Percentiles rank a stretch among this genome's conserved stretches.
Evolutionary conservation across 1,140 invertebrate genomes (phyloP).

Genomic region (Telenomus remus): DNA sequence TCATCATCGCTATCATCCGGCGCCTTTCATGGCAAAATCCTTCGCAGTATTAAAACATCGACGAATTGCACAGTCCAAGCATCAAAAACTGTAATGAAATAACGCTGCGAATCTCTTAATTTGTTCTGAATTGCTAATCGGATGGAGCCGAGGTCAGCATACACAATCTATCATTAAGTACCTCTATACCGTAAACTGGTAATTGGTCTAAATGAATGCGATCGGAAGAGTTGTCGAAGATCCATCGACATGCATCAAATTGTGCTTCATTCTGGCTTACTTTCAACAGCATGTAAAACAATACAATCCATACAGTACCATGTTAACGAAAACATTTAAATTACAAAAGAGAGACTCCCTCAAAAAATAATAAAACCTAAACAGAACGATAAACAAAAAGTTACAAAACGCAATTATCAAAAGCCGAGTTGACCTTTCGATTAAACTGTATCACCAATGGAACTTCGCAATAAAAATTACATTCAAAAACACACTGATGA

Average conservation of each 20-base stretch:
- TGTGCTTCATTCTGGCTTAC: background rate
- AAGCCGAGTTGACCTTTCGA: too few species aligned
- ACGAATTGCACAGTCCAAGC: conserved; percentile 17
- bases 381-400: too few species aligned
- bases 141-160: conserved; percentile 31
- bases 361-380: too few species aligned
- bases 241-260: conserved; percentile 13
- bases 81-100: conserved; percentile 31
- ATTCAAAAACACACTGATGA: too few species aligned
- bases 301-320: too few species aligned
- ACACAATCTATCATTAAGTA: conserved; percentile 51
- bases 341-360: too few species aligned
- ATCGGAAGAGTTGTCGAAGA: conserved; percentile 5
- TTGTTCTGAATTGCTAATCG: conserved; percentile 48
- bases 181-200: conserved; percentile 35
- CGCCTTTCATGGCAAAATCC: background rate
- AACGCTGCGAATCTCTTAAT: conserved; percentile 50
- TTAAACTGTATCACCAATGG: too few species aligned
- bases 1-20: too few species aligned
- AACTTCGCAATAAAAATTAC: too few species aligned
- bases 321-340: too few species aligned
- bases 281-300: too few species aligned
- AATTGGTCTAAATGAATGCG: conserved; percentile 36
- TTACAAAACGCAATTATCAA: too few species aligned
- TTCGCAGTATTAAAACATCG: conserved; percentile 16